Base-by-base conservation (phyloP, 2,113 vertebrate genomes). In the Athene cunicularia region DNA sequence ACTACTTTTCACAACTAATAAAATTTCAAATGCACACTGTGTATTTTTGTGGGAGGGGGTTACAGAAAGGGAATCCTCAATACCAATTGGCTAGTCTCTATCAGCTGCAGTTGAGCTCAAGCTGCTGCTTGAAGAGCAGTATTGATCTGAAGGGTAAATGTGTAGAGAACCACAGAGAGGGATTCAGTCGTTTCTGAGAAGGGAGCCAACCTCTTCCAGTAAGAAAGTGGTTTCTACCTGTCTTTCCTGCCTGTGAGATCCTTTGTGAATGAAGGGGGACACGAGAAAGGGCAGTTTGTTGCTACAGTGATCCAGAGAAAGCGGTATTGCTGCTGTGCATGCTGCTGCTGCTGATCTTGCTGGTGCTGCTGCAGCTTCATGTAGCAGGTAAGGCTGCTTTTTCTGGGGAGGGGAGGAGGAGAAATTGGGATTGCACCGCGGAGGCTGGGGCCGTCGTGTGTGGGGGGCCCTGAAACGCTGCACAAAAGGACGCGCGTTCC, bases 1-100 rank as follows among this genome's bases (percentile, higher is more conserved):
- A 91, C 84, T 95, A 98, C 96, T 98, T 98, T 97, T 93, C 95
- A 27, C 92, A 97, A 98, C 95, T 98, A 50, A 14, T 16, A 94
- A 39, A 49, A 95, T 97, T 97, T 96, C 84, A 72, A 8, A 95
- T 91, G 92, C 98, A 97, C 80, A 68, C 95, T 21, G 97, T 94
- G 97, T 93, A 72, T 97, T 97, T 97, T 95, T 96, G 98, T 96
- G 97, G 94, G 98, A 97, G 98, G 98, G 96, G 97, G 98, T 75
- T 97, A 53, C 93, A 59, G 95, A 32, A 49, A 94, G 94, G 97
- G 97, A 97, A 96, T 93, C 95, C 98, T 97, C 96, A 6, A 45
- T 85, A 97, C 92, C 97, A 96, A 98, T 98, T 98, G 98, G 98
- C 98, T 98, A 10, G 60, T 28, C 74, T 83, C 96, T 89, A 47